Evolutionary conservation across 1,140 invertebrate species (phyloP).

Genomic region (Hylyphantes graminicola): DNA sequence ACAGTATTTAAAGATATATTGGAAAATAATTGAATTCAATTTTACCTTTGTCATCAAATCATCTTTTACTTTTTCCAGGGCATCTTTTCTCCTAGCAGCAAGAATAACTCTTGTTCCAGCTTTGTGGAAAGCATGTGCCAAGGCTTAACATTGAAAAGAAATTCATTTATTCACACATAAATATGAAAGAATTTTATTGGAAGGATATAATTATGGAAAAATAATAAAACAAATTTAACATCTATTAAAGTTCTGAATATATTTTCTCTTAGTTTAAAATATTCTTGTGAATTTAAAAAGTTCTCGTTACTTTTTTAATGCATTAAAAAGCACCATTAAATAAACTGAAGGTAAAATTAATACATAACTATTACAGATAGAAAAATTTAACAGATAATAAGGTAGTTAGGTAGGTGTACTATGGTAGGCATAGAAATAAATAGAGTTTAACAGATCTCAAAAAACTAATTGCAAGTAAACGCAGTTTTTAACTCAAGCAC

Average conservation of each 20-base stretch:
- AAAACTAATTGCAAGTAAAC: not conserved
- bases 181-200: conserved; percentile 18
- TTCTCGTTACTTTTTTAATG: not conserved
- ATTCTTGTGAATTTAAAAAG: not conserved
- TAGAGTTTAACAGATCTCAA: not conserved
- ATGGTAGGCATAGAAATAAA: not conserved
- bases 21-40: not conserved
- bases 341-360: not conserved
- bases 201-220: not conserved
- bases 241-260: not conserved
- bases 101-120: conserved; percentile 87
- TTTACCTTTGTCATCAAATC: conserved; percentile 72
- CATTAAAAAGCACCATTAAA: too few relatives aligned
- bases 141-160: conserved; percentile 69
- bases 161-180: conserved; percentile 20
- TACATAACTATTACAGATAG: not conserved
- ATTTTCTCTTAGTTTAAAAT: too few relatives aligned
- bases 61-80: conserved; percentile 82
- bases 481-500: not conserved
- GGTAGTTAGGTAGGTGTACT: not conserved
- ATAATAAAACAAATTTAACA: not conserved
- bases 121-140: conserved; percentile 85
- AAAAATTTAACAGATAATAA: not conserved
- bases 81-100: conserved; percentile 79
- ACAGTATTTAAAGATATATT: not conserved